A percentile compares a stretch with the other conserved stretches of the same genome.
These are phyloP conservation scores for Equus przewalskii DNA, from an alignment of 2,113 vertebrate species.

Conservation along the genomic window DNA sequence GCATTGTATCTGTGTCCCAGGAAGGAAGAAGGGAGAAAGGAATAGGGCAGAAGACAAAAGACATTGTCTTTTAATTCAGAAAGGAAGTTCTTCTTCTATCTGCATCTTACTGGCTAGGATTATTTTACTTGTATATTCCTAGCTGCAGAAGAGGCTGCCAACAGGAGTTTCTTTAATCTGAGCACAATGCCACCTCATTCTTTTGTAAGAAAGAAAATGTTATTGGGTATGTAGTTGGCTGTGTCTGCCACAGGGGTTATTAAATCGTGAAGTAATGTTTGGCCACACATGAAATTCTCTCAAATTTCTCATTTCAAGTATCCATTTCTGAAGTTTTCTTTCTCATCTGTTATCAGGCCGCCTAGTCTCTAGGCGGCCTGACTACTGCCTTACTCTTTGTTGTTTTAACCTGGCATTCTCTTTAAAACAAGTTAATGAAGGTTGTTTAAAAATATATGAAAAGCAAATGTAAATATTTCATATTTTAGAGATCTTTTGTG, in stretches of 20 bases:
- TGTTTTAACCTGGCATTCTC: conserved; percentile 3
- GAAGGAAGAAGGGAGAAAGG: neutral
- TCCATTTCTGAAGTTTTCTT: neutral
- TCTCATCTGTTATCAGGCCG: neutral
- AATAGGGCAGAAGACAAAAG: neutral
- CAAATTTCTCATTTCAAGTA: neutral
- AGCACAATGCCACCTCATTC: neutral
- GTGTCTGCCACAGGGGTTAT: neutral
- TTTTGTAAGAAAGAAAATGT: neutral
- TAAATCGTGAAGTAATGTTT: neutral
- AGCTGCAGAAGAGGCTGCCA: neutral
- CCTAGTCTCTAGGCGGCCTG: neutral
- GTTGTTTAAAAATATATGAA: neutral
- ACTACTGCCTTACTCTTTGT: neutral
- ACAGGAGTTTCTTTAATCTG: neutral
- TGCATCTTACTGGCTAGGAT: neutral
- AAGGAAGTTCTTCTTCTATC: neutral
- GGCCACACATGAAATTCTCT: neutral
- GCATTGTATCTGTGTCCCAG: neutral
- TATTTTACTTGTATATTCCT: neutral
- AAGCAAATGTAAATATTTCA: neutral
- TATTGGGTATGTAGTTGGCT: neutral
- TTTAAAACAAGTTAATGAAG: neutral
- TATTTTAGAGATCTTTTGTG: neutral
- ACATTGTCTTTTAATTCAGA: neutral